Base-by-base conservation (phyloP, 2,113 vertebrate genomes). In the Anoplopoma fimbria region DNA sequence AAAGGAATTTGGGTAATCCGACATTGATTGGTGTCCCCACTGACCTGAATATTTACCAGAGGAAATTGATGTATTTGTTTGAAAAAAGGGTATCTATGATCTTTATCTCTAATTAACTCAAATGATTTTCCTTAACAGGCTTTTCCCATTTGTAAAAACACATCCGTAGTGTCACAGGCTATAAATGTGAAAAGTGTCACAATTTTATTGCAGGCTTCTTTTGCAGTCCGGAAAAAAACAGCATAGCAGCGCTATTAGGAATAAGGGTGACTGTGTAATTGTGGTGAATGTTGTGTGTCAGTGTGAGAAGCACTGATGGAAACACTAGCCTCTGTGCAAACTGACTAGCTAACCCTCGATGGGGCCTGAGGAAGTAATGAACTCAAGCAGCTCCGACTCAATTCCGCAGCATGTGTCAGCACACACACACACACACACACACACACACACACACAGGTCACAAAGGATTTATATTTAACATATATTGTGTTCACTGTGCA, bases 241-340 rank as follows among this genome's bases (percentile, higher is more conserved):
- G 69, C 55, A 61, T 67, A 3, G 13, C 42, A 34, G 62, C 4
- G 0, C 23, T 7, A 53, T 86, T 81, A 61, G 79, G 81, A 87
- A 45, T 60, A 77, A 83, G 75, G 68, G 68, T 0, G 8, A 57
- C 55, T 36, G 75, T 64, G 70, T 91, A 86, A 87, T 87, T 77
- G 74, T 80, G 88, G 90, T 69, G 53, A 82, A 89, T 75, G 72
- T 7, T 7, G 45, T 36, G 73, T 86, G 87, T 82, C 71, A 60
- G 40, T 9, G 65, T 65, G 75, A 57, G 10, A 15, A 15, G 25
- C 49, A 21, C 57, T 57, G 47, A 53, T 70, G 21, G 65, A 75
- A 62, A 61, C 70, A 63, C 67, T 25, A 60, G 74, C 67, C 23
- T 36, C 40, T 21, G 40, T 33, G 69, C 64, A 78, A 79, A 69